phyloP scores from a whole-genome alignment of 2,113 vertebrate species.

The Corythoichthys intestinalis region DNA sequence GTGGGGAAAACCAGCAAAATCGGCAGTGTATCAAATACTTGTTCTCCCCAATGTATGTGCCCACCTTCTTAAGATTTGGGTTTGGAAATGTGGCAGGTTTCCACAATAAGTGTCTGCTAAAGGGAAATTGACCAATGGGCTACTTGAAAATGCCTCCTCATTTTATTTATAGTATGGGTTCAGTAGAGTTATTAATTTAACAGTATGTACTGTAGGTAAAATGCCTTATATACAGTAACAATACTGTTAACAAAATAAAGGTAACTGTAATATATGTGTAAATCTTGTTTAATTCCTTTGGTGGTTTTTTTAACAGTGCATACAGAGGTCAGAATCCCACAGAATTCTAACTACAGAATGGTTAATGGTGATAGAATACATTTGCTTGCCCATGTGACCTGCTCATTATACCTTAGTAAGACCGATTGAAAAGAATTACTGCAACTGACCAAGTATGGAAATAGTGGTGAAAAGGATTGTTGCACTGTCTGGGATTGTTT shows the following conservation, averaged over 20 bases:
- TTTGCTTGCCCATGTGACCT: not conserved
- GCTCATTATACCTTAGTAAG: not conserved
- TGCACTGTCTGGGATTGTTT: not conserved
- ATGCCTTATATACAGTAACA: too few species aligned
- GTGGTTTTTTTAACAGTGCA: not conserved
- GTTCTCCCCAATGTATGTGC: not conserved
- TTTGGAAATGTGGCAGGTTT: constrained; percentile 20
- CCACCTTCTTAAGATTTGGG: constrained; percentile 17
- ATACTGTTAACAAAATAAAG: too few species aligned
- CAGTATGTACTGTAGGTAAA: too few species aligned
- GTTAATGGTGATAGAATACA: not conserved
- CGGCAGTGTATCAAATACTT: too few species aligned
- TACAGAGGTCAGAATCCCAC: not conserved
- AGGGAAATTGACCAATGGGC: constrained; percentile 17
- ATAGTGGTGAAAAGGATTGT: not conserved
- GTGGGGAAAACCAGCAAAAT: too few species aligned
- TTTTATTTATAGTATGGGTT: constrained; percentile 7
- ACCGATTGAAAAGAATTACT: not conserved
- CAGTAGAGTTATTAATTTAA: too few species aligned
- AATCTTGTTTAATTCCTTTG: too few species aligned
- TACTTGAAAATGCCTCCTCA: constrained; percentile 13
- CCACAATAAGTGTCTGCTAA: constrained; percentile 24
- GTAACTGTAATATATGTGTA: too few species aligned
- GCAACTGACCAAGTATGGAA: not conserved
- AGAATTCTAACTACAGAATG: not conserved